phyloP scores from a whole-genome alignment of 2,113 vertebrate genomes.

The Alosa alosa region DNA sequence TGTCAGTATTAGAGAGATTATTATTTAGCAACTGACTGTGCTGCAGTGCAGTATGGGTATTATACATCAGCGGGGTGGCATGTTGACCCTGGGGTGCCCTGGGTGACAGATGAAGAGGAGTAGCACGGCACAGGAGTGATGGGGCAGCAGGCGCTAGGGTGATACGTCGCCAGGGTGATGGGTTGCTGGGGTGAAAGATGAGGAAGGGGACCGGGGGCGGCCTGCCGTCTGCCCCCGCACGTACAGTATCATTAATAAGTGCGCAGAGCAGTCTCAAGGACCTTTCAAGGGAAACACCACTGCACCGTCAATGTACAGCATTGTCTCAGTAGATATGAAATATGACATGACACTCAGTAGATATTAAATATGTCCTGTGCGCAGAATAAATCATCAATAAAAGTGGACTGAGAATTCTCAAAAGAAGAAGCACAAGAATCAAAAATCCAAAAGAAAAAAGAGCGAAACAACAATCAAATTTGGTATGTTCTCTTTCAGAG shows the following conservation, averaged over 20 bases:
- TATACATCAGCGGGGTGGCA: neutral
- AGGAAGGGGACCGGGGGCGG: neutral
- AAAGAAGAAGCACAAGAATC: neutral
- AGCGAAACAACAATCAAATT: neutral
- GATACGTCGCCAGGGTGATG: neutral
- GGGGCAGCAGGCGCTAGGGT: neutral
- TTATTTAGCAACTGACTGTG: neutral
- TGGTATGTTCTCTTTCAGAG: neutral
- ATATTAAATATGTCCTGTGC: neutral
- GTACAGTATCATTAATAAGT: neutral
- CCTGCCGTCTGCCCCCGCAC: neutral
- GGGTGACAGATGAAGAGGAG: neutral
- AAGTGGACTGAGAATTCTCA: neutral
- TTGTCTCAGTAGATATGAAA: neutral
- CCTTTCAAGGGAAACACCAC: conserved; percentile 6
- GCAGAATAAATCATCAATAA: neutral
- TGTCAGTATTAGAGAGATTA: neutral
- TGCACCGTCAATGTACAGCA: neutral
- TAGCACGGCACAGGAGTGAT: neutral
- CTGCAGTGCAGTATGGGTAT: neutral
- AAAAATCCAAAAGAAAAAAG: neutral
- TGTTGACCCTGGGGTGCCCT: neutral
- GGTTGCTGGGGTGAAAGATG: neutral
- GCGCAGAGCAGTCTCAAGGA: neutral
- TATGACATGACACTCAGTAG: neutral